These are phyloP conservation scores for Apotomis capreana DNA, from an alignment of 2,888 invertebrate genomes.

Conservation along the genomic window DNA sequence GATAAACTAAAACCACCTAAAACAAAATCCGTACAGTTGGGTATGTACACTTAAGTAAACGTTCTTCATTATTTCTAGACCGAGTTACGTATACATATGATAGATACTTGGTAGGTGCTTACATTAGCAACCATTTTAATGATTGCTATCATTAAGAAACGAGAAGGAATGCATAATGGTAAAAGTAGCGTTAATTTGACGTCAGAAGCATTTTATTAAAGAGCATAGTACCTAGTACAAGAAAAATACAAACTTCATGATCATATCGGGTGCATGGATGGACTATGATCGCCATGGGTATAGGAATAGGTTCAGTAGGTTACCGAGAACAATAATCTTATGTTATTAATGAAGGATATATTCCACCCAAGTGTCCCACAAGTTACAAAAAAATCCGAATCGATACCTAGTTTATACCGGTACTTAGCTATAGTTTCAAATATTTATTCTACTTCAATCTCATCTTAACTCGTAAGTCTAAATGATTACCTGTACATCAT, in stretches of 20 bases:
- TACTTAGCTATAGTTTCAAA: background rate
- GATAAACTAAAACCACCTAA: background rate
- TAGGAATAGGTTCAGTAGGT: no score
- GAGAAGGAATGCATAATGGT: conserved; percentile 14
- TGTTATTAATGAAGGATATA: no score
- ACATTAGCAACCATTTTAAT: conserved; percentile 11
- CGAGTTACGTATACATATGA: background rate
- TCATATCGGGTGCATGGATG: no score
- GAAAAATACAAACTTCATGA: no score
- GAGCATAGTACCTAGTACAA: no score
- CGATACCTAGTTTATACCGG: background rate
- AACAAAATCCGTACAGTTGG: background rate
- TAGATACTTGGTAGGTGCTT: conserved; percentile 6
- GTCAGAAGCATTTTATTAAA: background rate
- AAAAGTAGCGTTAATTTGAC: background rate
- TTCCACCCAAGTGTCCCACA: no score
- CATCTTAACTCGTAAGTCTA: background rate
- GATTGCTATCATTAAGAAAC: conserved; percentile 26
- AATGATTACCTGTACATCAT: conserved; percentile 49
- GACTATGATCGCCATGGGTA: no score
- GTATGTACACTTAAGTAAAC: background rate
- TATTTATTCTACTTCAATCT: background rate
- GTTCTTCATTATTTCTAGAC: background rate
- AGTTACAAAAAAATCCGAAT: background rate
- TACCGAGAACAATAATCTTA: no score